Evolutionary conservation across 1,140 invertebrate genomes (phyloP).

Genomic region (Rhopalosiphum maidis): DNA sequence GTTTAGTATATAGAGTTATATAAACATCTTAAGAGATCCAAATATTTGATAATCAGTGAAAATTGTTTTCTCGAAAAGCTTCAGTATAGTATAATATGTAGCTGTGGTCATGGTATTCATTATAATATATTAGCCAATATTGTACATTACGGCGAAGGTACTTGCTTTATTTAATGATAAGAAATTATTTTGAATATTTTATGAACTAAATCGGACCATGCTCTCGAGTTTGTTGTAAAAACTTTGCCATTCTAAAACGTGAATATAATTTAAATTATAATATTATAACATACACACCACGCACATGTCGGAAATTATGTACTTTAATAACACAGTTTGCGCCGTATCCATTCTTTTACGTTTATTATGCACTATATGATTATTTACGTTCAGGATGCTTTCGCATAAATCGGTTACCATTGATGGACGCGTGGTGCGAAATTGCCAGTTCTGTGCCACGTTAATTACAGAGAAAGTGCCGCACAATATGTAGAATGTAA

Average conservation of each 20-base stretch:
- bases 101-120: neutral
- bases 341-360: neutral
- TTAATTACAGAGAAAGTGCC: slow-evolving; percentile 40
- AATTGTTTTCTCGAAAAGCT: neutral
- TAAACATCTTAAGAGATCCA: neutral
- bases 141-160: neutral
- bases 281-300: neutral
- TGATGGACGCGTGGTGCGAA: neutral
- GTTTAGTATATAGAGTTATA: neutral
- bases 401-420: slow-evolving; percentile 44
- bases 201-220: neutral
- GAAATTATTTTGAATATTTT: slow-evolving; percentile 6
- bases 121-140: neutral
- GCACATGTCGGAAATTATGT: slow-evolving; percentile 10
- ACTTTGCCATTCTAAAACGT: slow-evolving; percentile 30
- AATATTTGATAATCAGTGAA: slow-evolving; percentile 2
- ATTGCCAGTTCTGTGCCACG: neutral
- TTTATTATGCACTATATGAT: neutral
- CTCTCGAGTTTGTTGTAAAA: neutral
- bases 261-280: slow-evolving; percentile 33
- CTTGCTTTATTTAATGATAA: neutral
- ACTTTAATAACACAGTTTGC: slow-evolving; percentile 32
- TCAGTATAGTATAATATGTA: neutral
- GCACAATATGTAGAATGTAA: neutral
- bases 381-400: slow-evolving; percentile 42